Evolutionary conservation across 2,797 vertebrate genomes (phyloP).

Genomic region (Kryptolebias ocellatus): DNA sequence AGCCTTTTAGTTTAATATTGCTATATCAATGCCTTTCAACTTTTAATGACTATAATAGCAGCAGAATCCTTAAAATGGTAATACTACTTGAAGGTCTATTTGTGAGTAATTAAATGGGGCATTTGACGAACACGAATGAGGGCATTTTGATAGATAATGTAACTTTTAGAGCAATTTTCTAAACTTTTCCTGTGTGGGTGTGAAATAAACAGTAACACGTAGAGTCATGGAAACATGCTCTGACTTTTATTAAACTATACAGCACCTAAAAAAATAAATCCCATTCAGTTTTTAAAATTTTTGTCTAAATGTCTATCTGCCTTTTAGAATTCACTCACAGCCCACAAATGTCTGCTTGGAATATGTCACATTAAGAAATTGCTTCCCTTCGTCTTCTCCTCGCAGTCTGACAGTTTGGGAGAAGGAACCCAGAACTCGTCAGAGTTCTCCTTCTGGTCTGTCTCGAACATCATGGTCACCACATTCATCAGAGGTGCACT

Average conservation of each 20-base stretch:
- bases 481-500: constrained; percentile 58
- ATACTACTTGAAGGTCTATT: not conserved
- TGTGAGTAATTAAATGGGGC: not conserved
- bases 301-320: too few species aligned
- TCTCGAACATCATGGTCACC: constrained; percentile 62
- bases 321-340: not conserved
- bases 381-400: constrained; percentile 7
- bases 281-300: too few species aligned
- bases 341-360: not conserved
- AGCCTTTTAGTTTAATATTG: constrained; percentile 5
- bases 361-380: constrained; percentile 2
- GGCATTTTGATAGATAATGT: not conserved
- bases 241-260: constrained; percentile 1
- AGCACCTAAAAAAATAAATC: too few species aligned
- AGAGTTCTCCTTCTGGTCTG: constrained; percentile 45
- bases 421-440: constrained; percentile 25
- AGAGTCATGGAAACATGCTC: constrained; percentile 10
- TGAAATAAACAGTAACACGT: not conserved
- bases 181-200: constrained; percentile 15
- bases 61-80: not conserved
- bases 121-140: not conserved
- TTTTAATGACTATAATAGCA: not conserved
- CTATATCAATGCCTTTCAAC: not conserved
- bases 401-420: constrained; percentile 44
- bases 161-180: not conserved